A percentile compares a stretch with the other conserved stretches of the same genome.
phyloP scores from a whole-genome alignment of 2,113 vertebrate genomes.

The Dicerorhinus sumatrensis region DNA sequence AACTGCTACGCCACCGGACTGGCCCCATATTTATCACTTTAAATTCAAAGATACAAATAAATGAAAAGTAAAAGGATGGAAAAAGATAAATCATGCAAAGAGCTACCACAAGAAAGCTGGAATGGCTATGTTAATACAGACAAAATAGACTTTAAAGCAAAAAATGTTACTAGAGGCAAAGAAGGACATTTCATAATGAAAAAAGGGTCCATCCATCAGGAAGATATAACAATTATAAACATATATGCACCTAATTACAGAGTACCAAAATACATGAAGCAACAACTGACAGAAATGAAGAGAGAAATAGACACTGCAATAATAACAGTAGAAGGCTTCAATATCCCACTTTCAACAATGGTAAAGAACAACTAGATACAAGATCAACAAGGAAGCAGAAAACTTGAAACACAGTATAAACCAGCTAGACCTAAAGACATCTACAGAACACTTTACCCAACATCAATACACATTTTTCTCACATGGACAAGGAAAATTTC shows the following conservation, averaged over 20 bases:
- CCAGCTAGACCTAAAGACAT: not conserved
- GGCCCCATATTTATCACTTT: not conserved
- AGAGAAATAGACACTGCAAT: not conserved
- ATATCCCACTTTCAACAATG: not conserved
- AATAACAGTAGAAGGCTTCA: not conserved
- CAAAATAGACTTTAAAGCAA: not conserved
- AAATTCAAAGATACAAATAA: conserved; percentile 40
- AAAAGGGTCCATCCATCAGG: not conserved
- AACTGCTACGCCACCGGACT: too few relatives aligned
- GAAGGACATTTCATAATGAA: not conserved
- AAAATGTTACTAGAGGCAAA: conserved; percentile 21
- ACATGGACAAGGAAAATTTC: not conserved
- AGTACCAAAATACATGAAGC: conserved; percentile 3
- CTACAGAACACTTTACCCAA: not conserved
- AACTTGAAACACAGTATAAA: not conserved
- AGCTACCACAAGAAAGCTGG: not conserved
- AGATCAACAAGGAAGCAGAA: not conserved
- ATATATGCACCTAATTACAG: not conserved
- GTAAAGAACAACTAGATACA: not conserved
- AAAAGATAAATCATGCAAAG: conserved; percentile 16
- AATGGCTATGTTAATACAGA: not conserved
- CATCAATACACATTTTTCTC: not conserved
- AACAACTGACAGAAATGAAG: conserved; percentile 23
- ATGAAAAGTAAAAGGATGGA: conserved; percentile 32
- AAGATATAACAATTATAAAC: not conserved